Base-by-base conservation (phyloP, 1,140 invertebrate species). In the Tetramorium parvispinum region DNA sequence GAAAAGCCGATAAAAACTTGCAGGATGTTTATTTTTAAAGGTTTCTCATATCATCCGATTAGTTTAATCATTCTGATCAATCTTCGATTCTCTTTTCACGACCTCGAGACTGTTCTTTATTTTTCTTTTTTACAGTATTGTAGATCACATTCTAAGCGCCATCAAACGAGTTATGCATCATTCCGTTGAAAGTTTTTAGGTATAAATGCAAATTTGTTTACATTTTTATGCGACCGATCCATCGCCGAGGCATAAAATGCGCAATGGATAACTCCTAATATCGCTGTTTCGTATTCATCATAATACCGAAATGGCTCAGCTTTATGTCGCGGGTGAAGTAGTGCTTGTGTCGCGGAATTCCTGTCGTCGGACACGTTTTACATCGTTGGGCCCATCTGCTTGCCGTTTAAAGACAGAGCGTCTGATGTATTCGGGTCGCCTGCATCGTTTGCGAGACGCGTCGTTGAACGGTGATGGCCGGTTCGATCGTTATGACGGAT, bases 201-300 rank as follows among this genome's bases (percentile, higher is more conserved):
- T 75, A 83, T 83, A 83, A 73, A 83, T 83, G 53, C 40, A 83
- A 83, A 75, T 83, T 83, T 75, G 66, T 83, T 83, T 73, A 73
- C 21, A 73, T 27, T 83, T 83, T 83, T 75, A 83, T 73, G 68
- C 53, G 79, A 5, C 53, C 24, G 21, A 82, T 73, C 79, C 40
- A 82, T 71, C 66, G 18, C 18, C 78, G 65, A 13, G 8, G 51
- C n/a, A 73, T 83, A 83, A 83, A 75, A 83, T 21, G 27, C 53
- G 66, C 66, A 21, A 73, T 27, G 68, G 68, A 75, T 61, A 32
- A 75, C 79, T 83, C 53, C 27, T 82, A 82, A 82, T 73, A 73
- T 49, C n/a, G 79, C 40, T 24, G 18, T 82, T 59, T 59, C 66
- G 24, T 27, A 59, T 83, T 75, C 51, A 55, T 75, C 79, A 68